Conservation (phyloP, 2,888 invertebrate genomes). For the Micoletzkya japonica region DNA sequence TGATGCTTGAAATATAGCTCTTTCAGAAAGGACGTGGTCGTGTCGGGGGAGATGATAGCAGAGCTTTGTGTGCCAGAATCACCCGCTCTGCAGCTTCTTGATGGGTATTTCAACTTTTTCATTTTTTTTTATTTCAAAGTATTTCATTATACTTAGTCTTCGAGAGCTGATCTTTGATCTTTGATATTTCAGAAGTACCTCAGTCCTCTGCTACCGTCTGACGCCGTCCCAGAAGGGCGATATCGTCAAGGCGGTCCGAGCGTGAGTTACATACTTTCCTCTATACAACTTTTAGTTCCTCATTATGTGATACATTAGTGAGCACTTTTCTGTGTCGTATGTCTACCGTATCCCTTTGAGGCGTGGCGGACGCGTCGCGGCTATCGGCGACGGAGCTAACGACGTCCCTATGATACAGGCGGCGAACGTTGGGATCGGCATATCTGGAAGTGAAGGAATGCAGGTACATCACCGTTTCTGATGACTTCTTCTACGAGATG, state of each 20-base stretch:
- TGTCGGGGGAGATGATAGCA: background rate
- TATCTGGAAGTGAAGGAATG: constrained; percentile 93
- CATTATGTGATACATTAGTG: no score
- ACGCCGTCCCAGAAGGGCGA: constrained; percentile 79
- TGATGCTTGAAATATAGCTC: background rate
- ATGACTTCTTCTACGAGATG: no score
- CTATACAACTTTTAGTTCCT: no score
- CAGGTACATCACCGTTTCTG: constrained; percentile 77
- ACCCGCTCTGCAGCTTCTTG: constrained; percentile 6
- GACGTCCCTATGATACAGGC: constrained; percentile 71
- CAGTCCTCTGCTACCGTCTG: constrained; percentile 89
- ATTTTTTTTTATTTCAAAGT: no score
- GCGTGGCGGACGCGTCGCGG: constrained; percentile 72
- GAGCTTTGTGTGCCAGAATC: background rate
- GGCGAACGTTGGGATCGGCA: constrained; percentile 92
- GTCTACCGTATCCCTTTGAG: background rate
- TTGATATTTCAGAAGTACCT: constrained; percentile 72
- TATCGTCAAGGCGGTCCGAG: constrained; percentile 84
- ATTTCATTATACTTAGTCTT: no score
- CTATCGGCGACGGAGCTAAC: constrained; percentile 71
- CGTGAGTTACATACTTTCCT: constrained; percentile 66
- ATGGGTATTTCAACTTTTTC: background rate
- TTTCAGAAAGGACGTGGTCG: constrained; percentile 11
- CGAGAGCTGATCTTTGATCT: background rate
- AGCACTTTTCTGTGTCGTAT: background rate